phyloP scores from a whole-genome alignment of 1,140 invertebrate genomes.

The Brachionus angularis region DNA sequence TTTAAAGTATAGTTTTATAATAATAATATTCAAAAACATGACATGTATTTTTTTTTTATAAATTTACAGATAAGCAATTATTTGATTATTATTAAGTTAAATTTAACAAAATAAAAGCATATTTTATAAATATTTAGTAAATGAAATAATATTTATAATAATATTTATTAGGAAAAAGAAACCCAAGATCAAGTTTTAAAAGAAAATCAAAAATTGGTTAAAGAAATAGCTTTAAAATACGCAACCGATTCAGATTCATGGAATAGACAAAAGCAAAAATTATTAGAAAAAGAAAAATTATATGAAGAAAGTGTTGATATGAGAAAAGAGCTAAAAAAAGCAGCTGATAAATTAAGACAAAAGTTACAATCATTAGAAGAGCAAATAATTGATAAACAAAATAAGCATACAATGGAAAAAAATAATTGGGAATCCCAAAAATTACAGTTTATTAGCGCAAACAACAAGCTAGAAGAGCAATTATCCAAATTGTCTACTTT shows the following conservation, averaged over 20 bases:
- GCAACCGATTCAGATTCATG: slow-evolving; percentile 38
- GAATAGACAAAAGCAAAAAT: slow-evolving; percentile 36
- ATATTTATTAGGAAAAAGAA: slow-evolving; percentile 38
- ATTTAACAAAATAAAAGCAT: too few species aligned
- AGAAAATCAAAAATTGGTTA: slow-evolving; percentile 39
- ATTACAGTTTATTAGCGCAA: slow-evolving; percentile 2
- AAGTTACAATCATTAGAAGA: slow-evolving; percentile 25
- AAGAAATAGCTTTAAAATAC: slow-evolving; percentile 42
- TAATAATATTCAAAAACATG: too few species aligned
- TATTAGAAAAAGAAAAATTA: slow-evolving; percentile 41
- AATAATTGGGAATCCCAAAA: slow-evolving; percentile 35
- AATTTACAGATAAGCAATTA: too few species aligned
- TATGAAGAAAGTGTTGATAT: slow-evolving; percentile 43
- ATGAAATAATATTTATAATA: too few species aligned
- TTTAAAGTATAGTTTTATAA: too few species aligned
- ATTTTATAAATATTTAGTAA: too few species aligned
- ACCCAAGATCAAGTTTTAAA: slow-evolving; percentile 37
- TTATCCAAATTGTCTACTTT: slow-evolving; percentile 32
- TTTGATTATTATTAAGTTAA: too few species aligned
- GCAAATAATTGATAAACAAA: slow-evolving; percentile 40
- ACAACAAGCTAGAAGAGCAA: slow-evolving; percentile 43
- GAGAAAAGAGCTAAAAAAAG: slow-evolving; percentile 34
- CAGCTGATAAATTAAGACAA: slow-evolving; percentile 19
- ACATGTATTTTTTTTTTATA: too few species aligned
- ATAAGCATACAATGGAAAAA: slow-evolving; percentile 39